Evolutionary conservation across 2,888 invertebrate genomes (phyloP), one percentile per base, ranked within the genome.

Genomic region (Hermaeophaga mercurialis): DNA sequence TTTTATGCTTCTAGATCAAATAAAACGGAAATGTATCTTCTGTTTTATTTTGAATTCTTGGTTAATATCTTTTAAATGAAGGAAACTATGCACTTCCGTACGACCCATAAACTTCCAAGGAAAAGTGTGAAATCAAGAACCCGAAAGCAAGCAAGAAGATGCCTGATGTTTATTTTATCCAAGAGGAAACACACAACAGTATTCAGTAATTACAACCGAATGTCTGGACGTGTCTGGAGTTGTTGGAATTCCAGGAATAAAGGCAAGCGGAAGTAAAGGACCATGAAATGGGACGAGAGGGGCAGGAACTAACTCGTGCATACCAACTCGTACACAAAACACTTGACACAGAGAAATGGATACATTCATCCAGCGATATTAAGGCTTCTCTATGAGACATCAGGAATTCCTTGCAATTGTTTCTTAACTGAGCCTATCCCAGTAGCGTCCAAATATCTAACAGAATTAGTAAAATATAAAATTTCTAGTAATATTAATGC

Each of bases 151-250:
- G 15, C 44, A 46, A 55, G 43, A 31, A 56, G 54, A 64, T 65
- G 66, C 59, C 62, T 55, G 58, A 67, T 71, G 70, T 71, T 72
- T 71, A 72, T 71, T 72, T 68, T 71, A 72, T 70, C 66, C 66
- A 62, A 59, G 63, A 65, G 69, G 68, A 69, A 72, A 69, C 68
- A 70, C 69, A 71, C 71, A 73, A 66, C 71, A 68, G 68, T 70
- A 67, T 69, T 67, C 66, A 62, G 72, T 73, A 74, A 73, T 74
- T 74, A 73, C 74, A 69, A 63, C 68, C 66, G 72, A 72, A 73
- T 74, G 72, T 72, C 73, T 73, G 75, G 72, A 74, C 74, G 73
- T 73, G 74, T 73, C 73, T 73, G 66, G 71, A 73, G 74, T 72
- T 71, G 67, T 71, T 73, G 66, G 70, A 66, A 75, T 75, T 74